Evolutionary conservation across 1,140 invertebrate genomes (phyloP).

Genomic region (Cydia fagiglandana): DNA sequence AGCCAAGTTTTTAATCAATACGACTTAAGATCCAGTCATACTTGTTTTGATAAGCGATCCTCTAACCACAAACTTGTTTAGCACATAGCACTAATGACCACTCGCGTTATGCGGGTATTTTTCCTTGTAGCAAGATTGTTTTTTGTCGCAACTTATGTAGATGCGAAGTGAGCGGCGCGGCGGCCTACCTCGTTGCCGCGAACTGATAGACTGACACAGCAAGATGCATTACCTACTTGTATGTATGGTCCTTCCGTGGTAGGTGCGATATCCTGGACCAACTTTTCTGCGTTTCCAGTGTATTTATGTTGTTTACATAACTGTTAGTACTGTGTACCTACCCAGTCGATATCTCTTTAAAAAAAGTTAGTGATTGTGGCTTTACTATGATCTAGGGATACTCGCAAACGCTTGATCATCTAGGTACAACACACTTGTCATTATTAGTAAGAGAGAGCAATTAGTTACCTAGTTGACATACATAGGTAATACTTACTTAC

Average conservation of each 20-base stretch:
- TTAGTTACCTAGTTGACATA: too few species aligned
- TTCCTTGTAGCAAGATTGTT: constrained; percentile 8
- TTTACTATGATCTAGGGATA: too few species aligned
- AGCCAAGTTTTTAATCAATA: neutral
- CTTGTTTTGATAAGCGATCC: constrained; percentile 6
- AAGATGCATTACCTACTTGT: neutral
- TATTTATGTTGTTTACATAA: neutral
- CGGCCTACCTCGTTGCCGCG: neutral
- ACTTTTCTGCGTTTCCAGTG: neutral
- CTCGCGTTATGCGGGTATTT: neutral
- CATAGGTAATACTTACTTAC: too few species aligned
- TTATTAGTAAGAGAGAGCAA: too few species aligned
- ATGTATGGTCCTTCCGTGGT: neutral
- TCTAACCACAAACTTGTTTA: constrained; percentile 6
- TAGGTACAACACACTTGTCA: too few species aligned
- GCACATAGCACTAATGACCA: constrained; percentile 7
- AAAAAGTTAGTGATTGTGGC: too few species aligned
- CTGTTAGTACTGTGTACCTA: too few species aligned
- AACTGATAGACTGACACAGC: neutral
- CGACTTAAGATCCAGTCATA: constrained; percentile 1
- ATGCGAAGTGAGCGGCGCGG: neutral
- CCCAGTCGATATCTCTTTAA: too few species aligned
- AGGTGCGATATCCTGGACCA: neutral
- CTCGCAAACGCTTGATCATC: too few species aligned
- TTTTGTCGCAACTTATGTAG: neutral